Evolutionary conservation across 1,140 invertebrate genomes (phyloP), one percentile per base, ranked within the genome.

Genomic region (Lordiphosa collinella): DNA sequence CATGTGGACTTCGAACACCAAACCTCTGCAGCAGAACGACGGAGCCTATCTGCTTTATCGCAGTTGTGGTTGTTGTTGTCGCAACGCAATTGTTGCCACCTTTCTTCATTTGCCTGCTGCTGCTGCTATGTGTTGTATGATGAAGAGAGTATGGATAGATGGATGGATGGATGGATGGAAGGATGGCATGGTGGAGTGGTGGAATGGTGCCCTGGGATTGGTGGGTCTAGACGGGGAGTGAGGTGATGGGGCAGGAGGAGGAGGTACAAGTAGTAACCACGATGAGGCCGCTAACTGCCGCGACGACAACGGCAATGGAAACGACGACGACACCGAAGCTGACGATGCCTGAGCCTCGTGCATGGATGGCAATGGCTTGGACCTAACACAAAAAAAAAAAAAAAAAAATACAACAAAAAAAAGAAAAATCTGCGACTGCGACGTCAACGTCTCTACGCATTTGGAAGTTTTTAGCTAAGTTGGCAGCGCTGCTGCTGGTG

Each of bases 381-480:
- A 70, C 65, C 31, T 43, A 60, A 62, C 60, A 55, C 36, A 44
- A 32, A 37, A 47, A 31, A 63, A 40, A 40, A 67, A 66, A 46
- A 63, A 38, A 16, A 59, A 60, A 46, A n/a, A n/a, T n/a, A n/a
- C n/a, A n/a, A n/a, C n/a, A n/a, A 61, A 57, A 51, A 41, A 60
- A 69, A 59, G 36, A 51, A 60, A 65, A 65, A 52, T 69, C 44
- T 60, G 66, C 32, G 61, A 25, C 56, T 25, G 13, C 25, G 34
- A 14, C 52, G 50, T 61, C 55, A 52, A 46, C 65, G 55, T 68
- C 54, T 67, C 59, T 80, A 80, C 75, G 75, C 75, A 80, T 75
- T 80, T 74, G 65, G 70, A 68, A 80, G 78, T 68, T 79, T 75
- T 80, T 75, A 80, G 75, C 66, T 71, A 80, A 66, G 74, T 79